Evolutionary conservation across 2,797 vertebrate genomes (phyloP), one percentile per base, ranked within the genome.

Genomic region (Gymnodraco acuticeps): DNA sequence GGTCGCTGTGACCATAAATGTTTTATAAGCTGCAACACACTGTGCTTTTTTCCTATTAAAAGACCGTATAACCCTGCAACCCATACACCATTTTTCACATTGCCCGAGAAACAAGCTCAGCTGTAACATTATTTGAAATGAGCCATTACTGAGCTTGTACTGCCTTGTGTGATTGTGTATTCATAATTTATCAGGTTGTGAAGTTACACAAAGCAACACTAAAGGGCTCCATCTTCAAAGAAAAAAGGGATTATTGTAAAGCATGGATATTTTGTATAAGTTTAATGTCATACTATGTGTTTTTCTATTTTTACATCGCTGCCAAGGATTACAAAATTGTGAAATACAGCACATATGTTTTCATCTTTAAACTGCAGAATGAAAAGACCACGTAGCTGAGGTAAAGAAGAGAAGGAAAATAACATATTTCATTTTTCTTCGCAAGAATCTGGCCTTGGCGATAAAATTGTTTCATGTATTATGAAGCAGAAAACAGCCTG

Each of bases 391-490:
- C 51, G 54, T 15, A 31, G 62, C 8, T 15, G 42, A 4, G 56
- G 69, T 73, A 43, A 50, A 62, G 11, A 70, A 17, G 12, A 71
- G 23, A 48, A n/a, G 4, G 19, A 70, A 81, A 53, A 62, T 3
- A 63, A 45, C 5, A 42, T 64, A 47, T 75, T 75, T 73, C 3
- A 11, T 67, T 70, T 66, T 56, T 61, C 54, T 33, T 58, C 55
- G 64, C 55, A 38, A 42, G 70, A 73, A 75, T 85, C 64, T 82
- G 72, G 50, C 46, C 53, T 64, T 87, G 78, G 82, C 53, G 12
- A 48, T 60, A 64, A 61, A 43, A 74, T 31, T 74, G 68, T 74
- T 75, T 86, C 56, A 82, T 78, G 71, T 77, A 72, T 88, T 78
- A 78, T 82, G 69, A 87, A 81, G 76, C 54, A 60, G 60, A 74